These are phyloP conservation scores for Alsophila aescularia DNA, from an alignment of 2,888 invertebrate genomes.

Conservation along the genomic window DNA sequence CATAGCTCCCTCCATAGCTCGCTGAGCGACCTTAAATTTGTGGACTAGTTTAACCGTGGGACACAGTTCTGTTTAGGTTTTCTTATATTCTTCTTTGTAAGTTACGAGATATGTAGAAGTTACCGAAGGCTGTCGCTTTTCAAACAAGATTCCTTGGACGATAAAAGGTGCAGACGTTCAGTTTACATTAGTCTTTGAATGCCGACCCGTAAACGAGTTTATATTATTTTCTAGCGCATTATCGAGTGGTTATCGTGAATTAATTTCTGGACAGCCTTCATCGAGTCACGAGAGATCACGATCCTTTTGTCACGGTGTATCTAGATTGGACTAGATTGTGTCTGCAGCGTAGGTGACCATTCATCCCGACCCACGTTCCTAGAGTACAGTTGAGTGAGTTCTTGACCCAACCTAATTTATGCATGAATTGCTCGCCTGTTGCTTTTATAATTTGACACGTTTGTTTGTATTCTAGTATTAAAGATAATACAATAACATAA, in stretches of 20 bases:
- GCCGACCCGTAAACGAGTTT: conserved; percentile 39
- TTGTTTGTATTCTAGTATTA: not conserved
- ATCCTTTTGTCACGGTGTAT: conserved; percentile 36
- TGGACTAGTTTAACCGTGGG: too few species aligned
- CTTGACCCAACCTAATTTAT: not conserved
- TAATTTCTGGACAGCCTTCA: conserved; percentile 60
- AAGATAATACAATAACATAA: too few species aligned
- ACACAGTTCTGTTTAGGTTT: conserved; percentile 23
- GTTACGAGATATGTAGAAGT: conserved; percentile 11
- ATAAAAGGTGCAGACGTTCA: conserved; percentile 48
- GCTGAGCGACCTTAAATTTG: too few species aligned
- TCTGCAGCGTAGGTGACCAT: not conserved
- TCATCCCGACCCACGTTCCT: conserved; percentile 5
- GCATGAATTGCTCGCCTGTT: not conserved
- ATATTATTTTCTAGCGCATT: conserved; percentile 50
- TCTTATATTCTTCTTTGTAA: not conserved
- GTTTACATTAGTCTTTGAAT: conserved; percentile 61
- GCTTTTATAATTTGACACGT: not conserved
- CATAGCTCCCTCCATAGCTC: too few species aligned
- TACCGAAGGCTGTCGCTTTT: conserved; percentile 39
- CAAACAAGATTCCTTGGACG: conserved; percentile 47
- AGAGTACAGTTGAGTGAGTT: not conserved
- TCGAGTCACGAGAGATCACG: conserved; percentile 55
- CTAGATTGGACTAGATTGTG: conserved; percentile 10
- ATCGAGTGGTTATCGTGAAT: conserved; percentile 50